These are phyloP conservation scores for Lepas anatifera DNA, from an alignment of 2,888 invertebrate species.

Conservation along the genomic window DNA sequence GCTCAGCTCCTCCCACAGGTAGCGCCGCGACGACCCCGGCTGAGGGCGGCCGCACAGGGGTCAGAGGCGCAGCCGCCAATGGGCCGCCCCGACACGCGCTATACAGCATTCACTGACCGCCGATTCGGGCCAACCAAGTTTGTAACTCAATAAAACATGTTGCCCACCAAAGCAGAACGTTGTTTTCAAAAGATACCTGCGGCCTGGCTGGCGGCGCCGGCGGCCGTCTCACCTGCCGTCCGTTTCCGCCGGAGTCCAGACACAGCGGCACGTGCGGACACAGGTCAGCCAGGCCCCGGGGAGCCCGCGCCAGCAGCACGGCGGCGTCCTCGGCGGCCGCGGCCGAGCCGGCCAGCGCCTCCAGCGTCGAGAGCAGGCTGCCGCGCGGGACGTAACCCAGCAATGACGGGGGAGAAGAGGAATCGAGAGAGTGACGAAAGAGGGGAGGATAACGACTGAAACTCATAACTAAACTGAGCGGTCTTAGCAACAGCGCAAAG, in stretches of 20 bases:
- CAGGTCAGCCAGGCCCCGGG: not conserved
- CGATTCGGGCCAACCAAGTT: no score
- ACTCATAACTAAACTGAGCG: no score
- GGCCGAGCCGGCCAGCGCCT: not conserved
- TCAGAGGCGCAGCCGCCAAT: not conserved
- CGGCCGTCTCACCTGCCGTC: not conserved
- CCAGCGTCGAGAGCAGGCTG: not conserved
- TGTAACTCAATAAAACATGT: no score
- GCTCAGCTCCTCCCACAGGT: not conserved
- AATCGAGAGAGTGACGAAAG: no score
- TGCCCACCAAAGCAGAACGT: no score
- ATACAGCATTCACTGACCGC: no score
- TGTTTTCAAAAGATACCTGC: no score
- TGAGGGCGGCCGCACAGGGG: not conserved
- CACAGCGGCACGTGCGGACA: slow-evolving; percentile 1
- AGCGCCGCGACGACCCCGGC: not conserved
- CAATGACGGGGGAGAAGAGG: no score
- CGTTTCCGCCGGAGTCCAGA: not conserved
- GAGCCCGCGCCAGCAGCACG: not conserved
- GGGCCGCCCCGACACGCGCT: not conserved
- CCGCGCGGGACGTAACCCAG: no score
- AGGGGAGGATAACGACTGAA: no score
- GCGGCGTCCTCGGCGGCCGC: not conserved
- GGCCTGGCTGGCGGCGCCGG: no score
- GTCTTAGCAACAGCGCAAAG: no score